Conservation (phyloP, 2,797 vertebrate genomes). For the Erithacus rubecula region DNA sequence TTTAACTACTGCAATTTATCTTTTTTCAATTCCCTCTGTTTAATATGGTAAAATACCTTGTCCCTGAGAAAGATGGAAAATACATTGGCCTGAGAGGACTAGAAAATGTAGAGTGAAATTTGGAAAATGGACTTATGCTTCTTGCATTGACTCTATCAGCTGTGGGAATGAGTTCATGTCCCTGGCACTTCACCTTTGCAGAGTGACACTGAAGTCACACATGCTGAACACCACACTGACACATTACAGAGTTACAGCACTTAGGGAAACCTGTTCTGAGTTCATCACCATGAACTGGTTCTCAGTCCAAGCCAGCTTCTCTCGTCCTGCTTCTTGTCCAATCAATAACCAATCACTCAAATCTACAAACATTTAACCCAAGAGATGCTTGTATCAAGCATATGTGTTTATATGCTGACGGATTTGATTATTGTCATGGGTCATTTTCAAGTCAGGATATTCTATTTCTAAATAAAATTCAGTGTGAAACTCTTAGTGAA, state of each 20-base stretch:
- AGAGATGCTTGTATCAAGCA: background rate
- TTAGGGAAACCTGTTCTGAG: background rate
- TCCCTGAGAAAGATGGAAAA: background rate
- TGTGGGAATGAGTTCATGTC: background rate
- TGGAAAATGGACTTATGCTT: background rate
- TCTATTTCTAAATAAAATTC: background rate
- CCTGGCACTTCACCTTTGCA: background rate
- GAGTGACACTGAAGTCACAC: background rate
- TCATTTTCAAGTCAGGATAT: background rate
- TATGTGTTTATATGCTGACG: background rate
- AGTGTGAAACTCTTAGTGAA: background rate
- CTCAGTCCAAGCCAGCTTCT: background rate
- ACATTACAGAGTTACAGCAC: background rate
- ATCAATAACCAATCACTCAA: background rate
- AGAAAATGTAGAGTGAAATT: background rate
- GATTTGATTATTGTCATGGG: background rate
- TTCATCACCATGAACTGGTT: background rate
- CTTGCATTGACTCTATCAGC: background rate
- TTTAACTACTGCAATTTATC: background rate
- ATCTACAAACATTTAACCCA: background rate
- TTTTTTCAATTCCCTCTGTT: background rate
- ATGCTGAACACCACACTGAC: background rate
- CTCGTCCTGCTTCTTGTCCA: background rate
- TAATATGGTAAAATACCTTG: background rate
- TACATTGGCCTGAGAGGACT: background rate